Base-by-base conservation (phyloP, 2,888 invertebrate species). In the Acronicta psi region DNA sequence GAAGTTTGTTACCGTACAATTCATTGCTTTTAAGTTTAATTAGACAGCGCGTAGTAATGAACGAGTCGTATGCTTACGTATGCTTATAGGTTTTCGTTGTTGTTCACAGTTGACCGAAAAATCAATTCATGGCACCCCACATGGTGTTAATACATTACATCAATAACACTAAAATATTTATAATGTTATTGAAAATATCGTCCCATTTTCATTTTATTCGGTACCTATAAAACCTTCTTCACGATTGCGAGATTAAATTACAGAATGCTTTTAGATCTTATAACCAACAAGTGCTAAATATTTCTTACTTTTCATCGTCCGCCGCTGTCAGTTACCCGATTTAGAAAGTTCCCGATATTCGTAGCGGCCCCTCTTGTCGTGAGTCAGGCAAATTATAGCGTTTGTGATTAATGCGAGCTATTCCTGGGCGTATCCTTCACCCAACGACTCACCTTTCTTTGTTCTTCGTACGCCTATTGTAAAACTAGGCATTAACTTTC, bases 321-420 rank as follows among this genome's bases (percentile, higher is more conserved):
- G 34, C 67, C 36, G 66, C 75, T 78, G 80, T 79, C 79, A 87
- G 89, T 84, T 81, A 74, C 90, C 87, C 79, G 87, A 91, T 90
- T 85, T 92, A 93, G 92, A 92, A 90, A 86, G 81, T 87, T 84
- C 85, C 81, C 86, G 83, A 88, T 88, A 88, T 82, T 84, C 76
- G 79, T 80, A 75, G 84, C 89, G 91, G 87, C 90, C 91, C 91
- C 88, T 87, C 86, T 73, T 87, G 87, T 86, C 89, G 88, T 93
- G 93, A 93, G 87, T 93, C 92, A 93, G 89, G 89, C 91, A 89
- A 91, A 93, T 93, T 91, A 89, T 89, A 84, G 85, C 83, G 77
- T 88, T 86, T 88, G 91, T 92, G 92, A 93, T 92, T 92, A 92
- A 93, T 92, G 87, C 84, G 72, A 75, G 87, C 90, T 93, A 92